Evolutionary conservation across 2,888 invertebrate species (phyloP), one percentile per base, ranked within the genome.

Genomic region (Conchocele bisecta): DNA sequence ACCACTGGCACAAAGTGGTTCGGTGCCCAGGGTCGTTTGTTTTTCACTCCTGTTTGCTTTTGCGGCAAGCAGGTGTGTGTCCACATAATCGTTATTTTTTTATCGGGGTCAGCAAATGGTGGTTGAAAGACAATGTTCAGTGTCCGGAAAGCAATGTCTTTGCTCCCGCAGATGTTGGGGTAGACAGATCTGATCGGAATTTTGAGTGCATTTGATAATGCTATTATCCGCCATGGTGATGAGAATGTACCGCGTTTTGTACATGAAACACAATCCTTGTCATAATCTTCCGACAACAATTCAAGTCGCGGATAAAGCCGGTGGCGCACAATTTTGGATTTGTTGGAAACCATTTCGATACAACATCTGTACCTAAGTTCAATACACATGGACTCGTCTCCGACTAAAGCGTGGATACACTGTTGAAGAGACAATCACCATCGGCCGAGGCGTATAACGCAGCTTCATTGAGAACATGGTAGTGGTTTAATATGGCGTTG

Each of bases 301-400:
- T 44, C 11, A 9, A 44, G 15, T 44, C 46, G 22, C 9, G 3
- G 7, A n/a, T 4, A 44, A 20, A 9, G 46, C 46, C 26, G 39
- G 22, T 69, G 58, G 0, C 1, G n/a, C 2, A 15, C 28, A 3
- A 58, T 44, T 44, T 44, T 39, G 5, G 15, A 15, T 22, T 51
- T 51, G 51, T 64, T 69, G 20, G 13, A 42, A 3, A 41, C 46
- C 53, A 58, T 50, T 29, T 69, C 51, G 5, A 69, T 17, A 13
- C 63, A 63, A 46, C 69, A 63, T 9, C 58, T 29, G n/a, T 58
- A 63, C 26, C 64, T 31, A 3, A 69, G 20, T 56, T 58, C 69
- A 15, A 58, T 39, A 29, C 69, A 57, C 15, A 42, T 44, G 0
- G 50, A 50, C 42, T 63, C 69, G 28, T 69, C 33, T 5, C 58